Evolutionary conservation across 2,797 vertebrate genomes (phyloP).

Genomic region (Poeciliopsis infans): DNA sequence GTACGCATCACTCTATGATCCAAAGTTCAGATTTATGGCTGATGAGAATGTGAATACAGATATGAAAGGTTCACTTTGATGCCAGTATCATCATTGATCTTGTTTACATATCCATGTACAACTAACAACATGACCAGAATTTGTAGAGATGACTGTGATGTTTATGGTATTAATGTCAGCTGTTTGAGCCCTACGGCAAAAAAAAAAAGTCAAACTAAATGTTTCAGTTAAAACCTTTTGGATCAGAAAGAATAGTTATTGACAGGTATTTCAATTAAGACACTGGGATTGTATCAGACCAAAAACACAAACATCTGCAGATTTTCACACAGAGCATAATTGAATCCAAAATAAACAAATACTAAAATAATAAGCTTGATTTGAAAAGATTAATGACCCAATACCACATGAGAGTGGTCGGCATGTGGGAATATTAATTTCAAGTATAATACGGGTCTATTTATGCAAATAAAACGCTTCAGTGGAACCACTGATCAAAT

Average conservation of each 20-base stretch:
- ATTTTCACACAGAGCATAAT: background rate
- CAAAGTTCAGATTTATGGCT: background rate
- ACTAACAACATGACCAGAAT: background rate
- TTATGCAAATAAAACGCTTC: background rate
- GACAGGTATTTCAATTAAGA: background rate
- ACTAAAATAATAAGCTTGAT: background rate
- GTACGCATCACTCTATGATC: background rate
- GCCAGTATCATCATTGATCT: background rate
- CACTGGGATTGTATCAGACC: background rate
- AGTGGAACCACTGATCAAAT: background rate
- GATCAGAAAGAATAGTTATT: background rate
- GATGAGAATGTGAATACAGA: background rate
- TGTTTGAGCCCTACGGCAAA: background rate
- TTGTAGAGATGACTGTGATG: background rate
- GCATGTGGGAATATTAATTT: background rate
- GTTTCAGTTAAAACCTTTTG: background rate
- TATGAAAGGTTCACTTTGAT: background rate
- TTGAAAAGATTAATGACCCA: background rate
- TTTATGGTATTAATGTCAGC: background rate
- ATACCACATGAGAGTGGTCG: background rate
- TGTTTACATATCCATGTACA: background rate
- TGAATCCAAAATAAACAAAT: background rate
- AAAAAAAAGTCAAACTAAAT: background rate
- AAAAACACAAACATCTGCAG: background rate
- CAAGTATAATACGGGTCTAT: background rate